Conservation (phyloP, 1,140 invertebrate genomes). For the Frieseomelitta varia region DNA sequence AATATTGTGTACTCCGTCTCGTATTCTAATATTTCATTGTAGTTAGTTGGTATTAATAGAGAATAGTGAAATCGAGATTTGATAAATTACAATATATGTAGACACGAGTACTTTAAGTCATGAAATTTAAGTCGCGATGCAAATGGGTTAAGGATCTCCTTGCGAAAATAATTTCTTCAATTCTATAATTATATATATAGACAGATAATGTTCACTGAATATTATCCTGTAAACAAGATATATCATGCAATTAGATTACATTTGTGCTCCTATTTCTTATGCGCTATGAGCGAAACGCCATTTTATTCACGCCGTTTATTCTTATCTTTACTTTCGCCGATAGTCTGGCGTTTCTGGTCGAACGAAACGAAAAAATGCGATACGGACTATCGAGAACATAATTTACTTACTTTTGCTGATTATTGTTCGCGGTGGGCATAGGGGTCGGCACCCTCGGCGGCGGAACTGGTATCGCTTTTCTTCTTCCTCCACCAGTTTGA, state of each 20-base stretch:
- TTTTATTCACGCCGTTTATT: background rate
- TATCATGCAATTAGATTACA: background rate
- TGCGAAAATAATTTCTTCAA: too few species aligned
- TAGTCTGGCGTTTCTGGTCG: background rate
- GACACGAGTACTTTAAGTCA: too few species aligned
- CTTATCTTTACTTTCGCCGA: background rate
- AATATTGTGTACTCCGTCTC: too few species aligned
- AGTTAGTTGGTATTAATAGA: too few species aligned
- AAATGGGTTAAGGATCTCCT: too few species aligned
- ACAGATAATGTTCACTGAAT: too few species aligned
- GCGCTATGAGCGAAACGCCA: background rate
- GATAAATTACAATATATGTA: too few species aligned
- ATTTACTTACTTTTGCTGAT: slow-evolving; percentile 74
- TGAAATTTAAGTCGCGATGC: too few species aligned
- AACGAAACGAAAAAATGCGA: background rate
- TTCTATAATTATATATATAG: too few species aligned
- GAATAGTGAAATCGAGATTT: too few species aligned
- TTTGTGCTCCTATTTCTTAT: background rate
- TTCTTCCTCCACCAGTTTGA: slow-evolving; percentile 74
- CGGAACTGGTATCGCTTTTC: slow-evolving; percentile 80
- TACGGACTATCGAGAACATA: background rate
- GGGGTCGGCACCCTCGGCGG: slow-evolving; percentile 80
- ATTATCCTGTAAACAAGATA: background rate
- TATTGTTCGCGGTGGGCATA: slow-evolving; percentile 78
- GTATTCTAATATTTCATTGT: too few species aligned